Evolutionary conservation across 2,113 vertebrate species (phyloP).

Genomic region (Mystacornis crossleyi): DNA sequence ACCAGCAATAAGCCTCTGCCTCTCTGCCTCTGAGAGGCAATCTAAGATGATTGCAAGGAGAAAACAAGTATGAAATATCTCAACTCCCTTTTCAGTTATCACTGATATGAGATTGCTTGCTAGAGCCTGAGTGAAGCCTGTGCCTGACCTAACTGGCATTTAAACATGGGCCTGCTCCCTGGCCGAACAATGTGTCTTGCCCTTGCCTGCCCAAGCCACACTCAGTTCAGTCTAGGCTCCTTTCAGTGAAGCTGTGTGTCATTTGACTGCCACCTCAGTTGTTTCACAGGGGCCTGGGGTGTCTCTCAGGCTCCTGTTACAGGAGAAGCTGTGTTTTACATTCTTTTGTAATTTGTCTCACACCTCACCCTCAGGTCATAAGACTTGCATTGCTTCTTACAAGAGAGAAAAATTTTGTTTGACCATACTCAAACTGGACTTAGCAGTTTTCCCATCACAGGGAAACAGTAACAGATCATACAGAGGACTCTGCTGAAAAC

Average conservation of each 20-base stretch:
- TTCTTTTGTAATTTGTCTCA: neutral
- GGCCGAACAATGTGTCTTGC: neutral
- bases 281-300: neutral
- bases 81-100: neutral
- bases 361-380: neutral
- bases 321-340: neutral
- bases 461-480: neutral
- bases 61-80: neutral
- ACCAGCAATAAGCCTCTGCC: neutral
- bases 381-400: neutral
- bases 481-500: neutral
- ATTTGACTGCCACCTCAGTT: neutral
- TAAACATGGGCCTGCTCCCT: neutral
- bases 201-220: neutral
- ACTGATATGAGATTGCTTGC: neutral
- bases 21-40: neutral
- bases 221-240: neutral
- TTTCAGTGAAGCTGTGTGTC: neutral
- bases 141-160: neutral
- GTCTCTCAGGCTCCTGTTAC: neutral
- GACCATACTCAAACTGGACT: neutral
- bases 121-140: neutral
- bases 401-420: neutral
- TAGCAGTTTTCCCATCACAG: neutral
- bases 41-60: neutral